Evolutionary conservation across 2,888 invertebrate genomes (phyloP), one percentile per base, ranked within the genome.

Genomic region (Pheosia gnoma): DNA sequence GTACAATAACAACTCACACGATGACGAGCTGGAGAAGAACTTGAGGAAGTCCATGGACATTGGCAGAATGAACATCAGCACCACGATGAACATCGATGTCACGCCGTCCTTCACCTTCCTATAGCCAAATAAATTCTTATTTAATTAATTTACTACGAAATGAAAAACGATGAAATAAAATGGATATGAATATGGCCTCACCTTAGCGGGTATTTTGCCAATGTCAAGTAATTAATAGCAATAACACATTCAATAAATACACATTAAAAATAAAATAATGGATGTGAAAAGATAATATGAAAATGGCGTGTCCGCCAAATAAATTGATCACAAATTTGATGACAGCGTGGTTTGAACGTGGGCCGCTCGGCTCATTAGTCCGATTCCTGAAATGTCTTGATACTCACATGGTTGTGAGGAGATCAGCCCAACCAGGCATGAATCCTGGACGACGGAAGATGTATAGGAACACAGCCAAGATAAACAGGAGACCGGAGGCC

Each of bases 361-460:
- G n/a, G n/a, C n/a, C n/a, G n/a, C n/a, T n/a, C 1, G 25, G 25
- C 0, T 25, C 25, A 25, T 2, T 25, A 25, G 25, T 25, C 2
- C 25, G 25, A 25, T 25, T 25, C 25, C 25, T 25, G 25, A 0
- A 25, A 25, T 39, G 39, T 39, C 7, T 55, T 53, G 11, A 43
- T 6, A 56, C 93, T 88, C 69, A 96, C 95, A 95, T 93, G 59
- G 92, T 78, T 0, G 96, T 95, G 62, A 97, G 91, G 45, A 95
- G 87, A 66, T 95, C 95, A 0, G 97, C 97, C 98, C 98, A 98
- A 2, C 98, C 98, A 0, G 94, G 93, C 78, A 98, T 96, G 84
- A 98, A 97, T 67, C 97, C 97, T 0, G 98, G 98, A 66, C 96
- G 96, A 57, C 98, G 95, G 85, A 98, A 97, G 86, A 98, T 97